These are phyloP conservation scores for Zonotrichia albicollis DNA, from an alignment of 2,797 vertebrate species.

Conservation along the genomic window DNA sequence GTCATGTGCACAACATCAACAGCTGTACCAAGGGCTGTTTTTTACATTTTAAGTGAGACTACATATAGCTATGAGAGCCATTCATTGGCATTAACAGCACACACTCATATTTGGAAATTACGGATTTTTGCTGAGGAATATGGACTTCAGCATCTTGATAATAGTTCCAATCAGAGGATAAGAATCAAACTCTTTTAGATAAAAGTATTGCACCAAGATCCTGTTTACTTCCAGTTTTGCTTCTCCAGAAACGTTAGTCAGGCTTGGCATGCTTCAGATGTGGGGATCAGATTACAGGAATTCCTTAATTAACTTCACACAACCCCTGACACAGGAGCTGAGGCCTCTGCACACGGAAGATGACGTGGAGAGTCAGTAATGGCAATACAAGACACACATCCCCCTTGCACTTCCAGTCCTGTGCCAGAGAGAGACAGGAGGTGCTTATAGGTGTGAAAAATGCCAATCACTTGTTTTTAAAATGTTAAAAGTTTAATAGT, in stretches of 20 bases:
- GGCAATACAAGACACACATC: not conserved
- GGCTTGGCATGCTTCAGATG: not conserved
- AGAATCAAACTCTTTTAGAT: not conserved
- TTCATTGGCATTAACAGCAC: not conserved
- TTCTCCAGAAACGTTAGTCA: not conserved
- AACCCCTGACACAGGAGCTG: not conserved
- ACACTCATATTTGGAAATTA: not conserved
- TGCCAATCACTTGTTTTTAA: too few species aligned
- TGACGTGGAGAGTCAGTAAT: not conserved
- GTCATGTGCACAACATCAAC: not conserved
- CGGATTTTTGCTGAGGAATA: not conserved
- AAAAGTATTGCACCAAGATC: not conserved
- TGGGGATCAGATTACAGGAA: not conserved
- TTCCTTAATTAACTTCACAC: not conserved
- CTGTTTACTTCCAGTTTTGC: conserved; percentile 27
- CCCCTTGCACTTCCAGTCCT: not conserved
- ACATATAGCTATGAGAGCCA: not conserved
- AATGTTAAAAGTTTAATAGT: too few species aligned
- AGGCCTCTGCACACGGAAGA: not conserved
- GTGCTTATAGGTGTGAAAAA: not conserved
- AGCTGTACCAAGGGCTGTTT: not conserved
- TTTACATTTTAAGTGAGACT: not conserved
- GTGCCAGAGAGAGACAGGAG: not conserved
- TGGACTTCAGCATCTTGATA: not conserved
- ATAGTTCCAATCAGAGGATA: not conserved